phyloP scores from a whole-genome alignment of 2,113 vertebrate species.

The Epinephelus fuscoguttatus region DNA sequence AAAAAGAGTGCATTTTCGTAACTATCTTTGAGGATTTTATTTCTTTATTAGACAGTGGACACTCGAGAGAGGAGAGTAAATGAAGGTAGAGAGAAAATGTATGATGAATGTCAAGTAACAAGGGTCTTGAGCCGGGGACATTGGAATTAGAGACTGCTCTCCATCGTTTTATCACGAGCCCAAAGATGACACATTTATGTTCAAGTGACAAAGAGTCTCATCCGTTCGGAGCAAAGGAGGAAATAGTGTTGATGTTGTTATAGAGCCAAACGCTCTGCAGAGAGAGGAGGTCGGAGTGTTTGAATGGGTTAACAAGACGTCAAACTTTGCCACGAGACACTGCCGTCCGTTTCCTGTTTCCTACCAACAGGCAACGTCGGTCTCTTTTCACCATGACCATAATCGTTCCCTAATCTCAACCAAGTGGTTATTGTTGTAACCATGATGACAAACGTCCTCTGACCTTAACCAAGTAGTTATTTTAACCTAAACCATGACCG shows the following conservation, averaged over 20 bases:
- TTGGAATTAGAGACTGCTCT: neutral
- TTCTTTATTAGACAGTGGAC: neutral
- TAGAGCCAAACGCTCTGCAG: neutral
- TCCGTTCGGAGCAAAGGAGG: neutral
- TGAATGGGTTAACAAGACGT: neutral
- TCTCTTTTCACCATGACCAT: slow-evolving; percentile 22
- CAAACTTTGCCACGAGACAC: neutral
- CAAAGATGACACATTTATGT: neutral
- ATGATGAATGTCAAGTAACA: neutral
- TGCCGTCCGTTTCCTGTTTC: slow-evolving; percentile 12
- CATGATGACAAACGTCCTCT: slow-evolving; percentile 19
- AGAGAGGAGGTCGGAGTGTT: neutral
- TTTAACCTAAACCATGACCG: slow-evolving; percentile 18
- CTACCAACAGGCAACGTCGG: neutral
- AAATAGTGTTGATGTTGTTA: neutral
- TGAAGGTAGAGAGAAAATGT: neutral
- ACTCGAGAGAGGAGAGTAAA: neutral
- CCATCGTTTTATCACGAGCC: neutral
- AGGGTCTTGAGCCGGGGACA: neutral
- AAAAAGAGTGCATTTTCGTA: no score
- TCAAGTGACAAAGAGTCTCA: neutral
- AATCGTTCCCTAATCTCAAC: slow-evolving; percentile 10
- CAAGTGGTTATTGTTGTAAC: slow-evolving; percentile 20
- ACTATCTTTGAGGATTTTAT: neutral
- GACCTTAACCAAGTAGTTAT: slow-evolving; percentile 23